A percentile compares a stretch with the other conserved stretches of the same genome.
Conservation (phyloP, 2,797 vertebrate species). For the Sebastes aleutianus region DNA sequence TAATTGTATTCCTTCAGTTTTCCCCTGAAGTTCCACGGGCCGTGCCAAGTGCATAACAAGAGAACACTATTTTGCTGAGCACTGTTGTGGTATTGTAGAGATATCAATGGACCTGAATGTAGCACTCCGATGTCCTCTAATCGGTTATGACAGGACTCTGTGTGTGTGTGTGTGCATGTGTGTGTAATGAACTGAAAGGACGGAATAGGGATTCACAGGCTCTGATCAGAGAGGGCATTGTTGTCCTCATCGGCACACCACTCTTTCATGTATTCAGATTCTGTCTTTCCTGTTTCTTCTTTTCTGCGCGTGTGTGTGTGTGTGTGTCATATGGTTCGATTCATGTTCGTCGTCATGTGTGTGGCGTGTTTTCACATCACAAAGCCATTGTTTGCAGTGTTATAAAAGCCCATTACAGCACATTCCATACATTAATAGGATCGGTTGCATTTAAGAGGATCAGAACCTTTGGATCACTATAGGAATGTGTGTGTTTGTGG, state of each 20-base stretch:
- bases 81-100: conserved; percentile 43
- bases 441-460: conserved; percentile 58
- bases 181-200: conserved; percentile 53
- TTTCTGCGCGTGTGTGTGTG: background rate
- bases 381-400: background rate
- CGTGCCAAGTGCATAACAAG: conserved; percentile 33
- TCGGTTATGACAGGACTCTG: conserved; percentile 63
- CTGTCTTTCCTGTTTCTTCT: background rate
- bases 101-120: conserved; percentile 55
- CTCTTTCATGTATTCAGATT: background rate
- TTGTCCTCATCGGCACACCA: conserved; percentile 28
- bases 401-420: conserved; percentile 25
- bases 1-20: background rate
- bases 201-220: conserved; percentile 35
- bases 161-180: conserved; percentile 39
- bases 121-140: conserved; percentile 58
- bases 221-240: conserved; percentile 57
- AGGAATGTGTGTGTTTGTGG: conserved; percentile 6
- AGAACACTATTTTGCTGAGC: conserved; percentile 26
- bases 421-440: conserved; percentile 66
- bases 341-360: background rate
- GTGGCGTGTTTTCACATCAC: background rate
- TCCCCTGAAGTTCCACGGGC: conserved; percentile 3
- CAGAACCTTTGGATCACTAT: conserved; percentile 21
- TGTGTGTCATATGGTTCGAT: background rate